Evolutionary conservation across 2,888 invertebrate genomes (phyloP).

Genomic region (Melikaiella ostensackeni): DNA sequence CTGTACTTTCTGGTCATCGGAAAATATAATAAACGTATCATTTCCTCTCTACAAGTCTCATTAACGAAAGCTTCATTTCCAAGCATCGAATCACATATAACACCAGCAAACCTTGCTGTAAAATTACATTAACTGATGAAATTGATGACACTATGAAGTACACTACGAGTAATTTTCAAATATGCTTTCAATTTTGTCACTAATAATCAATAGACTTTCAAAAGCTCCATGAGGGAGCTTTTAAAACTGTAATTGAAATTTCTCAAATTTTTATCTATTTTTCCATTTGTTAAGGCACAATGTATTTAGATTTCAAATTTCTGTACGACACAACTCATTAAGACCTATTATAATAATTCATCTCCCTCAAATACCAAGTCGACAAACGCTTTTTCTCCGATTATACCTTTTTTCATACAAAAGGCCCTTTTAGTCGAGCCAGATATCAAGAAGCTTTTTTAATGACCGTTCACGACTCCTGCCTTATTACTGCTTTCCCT

Average conservation of each 20-base stretch:
- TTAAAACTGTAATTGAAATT: too few relatives aligned
- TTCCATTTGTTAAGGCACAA: too few relatives aligned
- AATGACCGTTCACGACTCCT: constrained; percentile 9
- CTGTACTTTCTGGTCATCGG: constrained; percentile 2
- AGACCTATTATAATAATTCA: not conserved
- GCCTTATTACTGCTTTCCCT: constrained; percentile 16
- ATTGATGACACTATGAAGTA: too few relatives aligned
- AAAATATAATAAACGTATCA: not conserved
- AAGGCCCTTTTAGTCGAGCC: not conserved
- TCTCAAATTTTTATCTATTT: too few relatives aligned
- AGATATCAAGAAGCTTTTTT: not conserved
- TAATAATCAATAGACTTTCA: not conserved
- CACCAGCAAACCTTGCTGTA: not conserved
- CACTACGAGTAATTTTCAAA: not conserved
- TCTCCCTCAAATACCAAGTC: not conserved
- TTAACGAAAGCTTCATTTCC: not conserved
- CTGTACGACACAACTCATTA: too few relatives aligned
- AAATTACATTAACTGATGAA: not conserved
- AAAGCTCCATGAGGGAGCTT: not conserved
- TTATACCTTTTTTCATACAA: not conserved
- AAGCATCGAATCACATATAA: not conserved
- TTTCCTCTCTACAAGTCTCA: not conserved
- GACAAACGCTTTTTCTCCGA: constrained; percentile 1
- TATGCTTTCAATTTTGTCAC: not conserved
- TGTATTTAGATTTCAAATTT: too few relatives aligned